These are phyloP conservation scores for Collichthys lucidus DNA, from an alignment of 2,113 vertebrate species.

Conservation along the genomic window DNA sequence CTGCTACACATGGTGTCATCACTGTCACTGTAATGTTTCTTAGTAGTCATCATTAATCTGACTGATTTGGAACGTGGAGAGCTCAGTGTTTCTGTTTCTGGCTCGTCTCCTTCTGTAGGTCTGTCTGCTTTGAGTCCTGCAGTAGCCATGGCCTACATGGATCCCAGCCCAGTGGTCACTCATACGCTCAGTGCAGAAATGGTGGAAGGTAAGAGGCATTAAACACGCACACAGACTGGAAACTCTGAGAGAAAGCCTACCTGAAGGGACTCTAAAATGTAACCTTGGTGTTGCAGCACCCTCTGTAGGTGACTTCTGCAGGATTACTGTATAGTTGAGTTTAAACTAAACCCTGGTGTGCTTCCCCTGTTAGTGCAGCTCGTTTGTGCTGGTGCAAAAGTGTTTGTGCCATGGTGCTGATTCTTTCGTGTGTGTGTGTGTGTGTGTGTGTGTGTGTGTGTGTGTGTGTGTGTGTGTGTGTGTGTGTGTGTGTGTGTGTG, in stretches of 20 bases:
- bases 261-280: too few species aligned
- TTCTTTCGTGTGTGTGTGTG: background rate
- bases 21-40: background rate
- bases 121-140: conserved; percentile 39
- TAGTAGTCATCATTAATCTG: background rate
- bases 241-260: background rate
- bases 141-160: conserved; percentile 67
- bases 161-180: conserved; percentile 78
- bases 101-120: conserved; percentile 54
- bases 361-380: too few species aligned
- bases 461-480: background rate
- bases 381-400: background rate
- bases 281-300: background rate
- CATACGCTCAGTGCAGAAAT: conserved; percentile 82
- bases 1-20: background rate
- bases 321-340: background rate
- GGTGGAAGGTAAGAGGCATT: conserved; percentile 87
- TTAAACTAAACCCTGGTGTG: too few species aligned
- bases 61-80: background rate
- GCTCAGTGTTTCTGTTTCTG: background rate
- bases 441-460: background rate
- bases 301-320: background rate
- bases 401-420: background rate
- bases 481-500: background rate
- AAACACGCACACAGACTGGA: background rate